Evolutionary conservation across 2,888 invertebrate genomes (phyloP), one percentile per base, ranked within the genome.

Genomic region (Hesperia comma): DNA sequence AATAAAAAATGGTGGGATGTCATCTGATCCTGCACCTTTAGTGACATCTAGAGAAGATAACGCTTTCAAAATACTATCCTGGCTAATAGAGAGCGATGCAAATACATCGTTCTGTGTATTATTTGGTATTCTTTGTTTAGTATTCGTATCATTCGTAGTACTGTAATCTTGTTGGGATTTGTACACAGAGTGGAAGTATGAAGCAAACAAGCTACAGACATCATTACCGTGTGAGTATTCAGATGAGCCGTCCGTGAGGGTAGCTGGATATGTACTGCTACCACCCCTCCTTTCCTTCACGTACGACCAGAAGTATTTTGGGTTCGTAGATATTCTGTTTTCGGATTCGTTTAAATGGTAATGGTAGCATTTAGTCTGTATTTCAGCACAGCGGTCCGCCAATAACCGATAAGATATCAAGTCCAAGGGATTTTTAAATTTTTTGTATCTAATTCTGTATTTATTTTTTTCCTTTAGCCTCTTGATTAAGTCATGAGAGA

Each of bases 291-390:
- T 68, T 12, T 56, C 37, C 15, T 68, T 68, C 2, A 61, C 26
- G 41, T 41, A 61, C 0, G 63, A 56, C 68, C 68, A 68, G 40
- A 68, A 68, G 7, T 32, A 60, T 21, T 68, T 68, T 4, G 60
- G 60, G 17, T 68, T 68, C 6, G 7, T 57, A 0, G 37, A 19
- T 32, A 68, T 68, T 37, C 10, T 53, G 8, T 58, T 43, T 46
- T 68, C 68, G 6, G 58, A 43, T 10, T 15, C 14, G 0, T 17
- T 54, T 10, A 68, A 7, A 46, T 62, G 58, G n/a, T 58, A 7
- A 15, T n/a, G 49, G 37, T 68, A 63, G 15, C 68, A 68, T 53
- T 51, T 40, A 10, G 19, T 53, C 6, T 37, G 1, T 6, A 61
- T 7, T 53, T 53, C 19, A 37, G n/a, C 10, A n/a, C 61, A 61